Conservation (phyloP, 2,888 invertebrate genomes). For the Alcis repandata region DNA sequence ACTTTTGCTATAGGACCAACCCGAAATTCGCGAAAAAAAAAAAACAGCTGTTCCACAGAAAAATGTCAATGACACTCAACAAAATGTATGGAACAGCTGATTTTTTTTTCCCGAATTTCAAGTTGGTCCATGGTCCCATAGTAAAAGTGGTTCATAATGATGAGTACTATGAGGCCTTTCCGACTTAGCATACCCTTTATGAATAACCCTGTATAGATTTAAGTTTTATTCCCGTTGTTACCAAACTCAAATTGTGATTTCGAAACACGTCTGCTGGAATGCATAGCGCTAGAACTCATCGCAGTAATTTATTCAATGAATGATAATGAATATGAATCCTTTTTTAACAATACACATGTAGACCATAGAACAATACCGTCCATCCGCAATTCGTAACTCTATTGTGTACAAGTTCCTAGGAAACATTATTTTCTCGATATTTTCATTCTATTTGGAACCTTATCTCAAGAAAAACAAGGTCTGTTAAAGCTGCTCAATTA, state of each 20-base stretch:
- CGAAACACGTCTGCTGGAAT: constrained; percentile 5
- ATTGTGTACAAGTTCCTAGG: constrained; percentile 14
- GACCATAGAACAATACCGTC: constrained; percentile 13
- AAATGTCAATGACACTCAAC: no score
- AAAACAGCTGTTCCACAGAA: no score
- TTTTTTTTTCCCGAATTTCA: no score
- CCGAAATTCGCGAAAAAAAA: no score
- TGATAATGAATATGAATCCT: constrained; percentile 27
- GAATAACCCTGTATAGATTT: no score
- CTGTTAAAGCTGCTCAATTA: not conserved
- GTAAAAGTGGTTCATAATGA: no score
- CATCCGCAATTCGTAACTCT: constrained; percentile 12
- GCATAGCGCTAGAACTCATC: constrained; percentile 17
- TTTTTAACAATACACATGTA: constrained; percentile 22
- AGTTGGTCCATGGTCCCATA: no score
- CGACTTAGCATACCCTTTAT: no score
- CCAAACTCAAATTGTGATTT: constrained; percentile 10
- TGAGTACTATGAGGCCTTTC: no score
- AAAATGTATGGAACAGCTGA: no score
- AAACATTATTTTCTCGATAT: not conserved
- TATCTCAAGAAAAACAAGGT: not conserved
- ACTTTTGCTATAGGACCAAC: no score
- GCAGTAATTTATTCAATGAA: constrained; percentile 17
- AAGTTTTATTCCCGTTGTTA: not conserved
- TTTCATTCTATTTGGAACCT: constrained; percentile 18